phyloP scores from a whole-genome alignment of 2,888 invertebrate species.

The Chymomyza caudatula region DNA sequence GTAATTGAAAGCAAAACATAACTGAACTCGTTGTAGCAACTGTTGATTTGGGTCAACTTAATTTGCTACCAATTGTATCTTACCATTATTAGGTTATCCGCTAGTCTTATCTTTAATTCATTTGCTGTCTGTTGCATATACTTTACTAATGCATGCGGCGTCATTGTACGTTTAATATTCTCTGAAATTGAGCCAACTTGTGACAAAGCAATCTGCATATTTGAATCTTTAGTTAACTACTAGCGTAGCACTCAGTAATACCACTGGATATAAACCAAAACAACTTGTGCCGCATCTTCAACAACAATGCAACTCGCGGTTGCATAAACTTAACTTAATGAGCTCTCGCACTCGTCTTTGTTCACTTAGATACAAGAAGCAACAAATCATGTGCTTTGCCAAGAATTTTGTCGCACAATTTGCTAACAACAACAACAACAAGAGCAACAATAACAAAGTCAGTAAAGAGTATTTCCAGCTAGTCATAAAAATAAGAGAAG shows the following conservation, averaged over 20 bases:
- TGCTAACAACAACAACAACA: slow-evolving; percentile 28
- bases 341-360: slow-evolving; percentile 23
- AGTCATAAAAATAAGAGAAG: slow-evolving; percentile 41
- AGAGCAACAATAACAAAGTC: not conserved
- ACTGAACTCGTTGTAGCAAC: not conserved
- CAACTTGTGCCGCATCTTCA: not conserved
- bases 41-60: not conserved
- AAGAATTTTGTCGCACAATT: slow-evolving; percentile 66
- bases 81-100: not conserved
- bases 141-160: not conserved
- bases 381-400: slow-evolving; percentile 42
- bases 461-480: not conserved
- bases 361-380: not conserved
- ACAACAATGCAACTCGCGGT: slow-evolving; percentile 60
- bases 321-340: slow-evolving; percentile 62
- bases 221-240: not conserved
- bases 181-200: not conserved
- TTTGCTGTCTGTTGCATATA: not conserved
- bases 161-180: not conserved
- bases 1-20: not conserved
- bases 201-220: not conserved
- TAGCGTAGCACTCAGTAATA: not conserved
- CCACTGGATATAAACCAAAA: not conserved
- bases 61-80: not conserved
- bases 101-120: not conserved